These are phyloP conservation scores for Phasia obesa DNA, from an alignment of 2,888 invertebrate genomes.

Conservation along the genomic window DNA sequence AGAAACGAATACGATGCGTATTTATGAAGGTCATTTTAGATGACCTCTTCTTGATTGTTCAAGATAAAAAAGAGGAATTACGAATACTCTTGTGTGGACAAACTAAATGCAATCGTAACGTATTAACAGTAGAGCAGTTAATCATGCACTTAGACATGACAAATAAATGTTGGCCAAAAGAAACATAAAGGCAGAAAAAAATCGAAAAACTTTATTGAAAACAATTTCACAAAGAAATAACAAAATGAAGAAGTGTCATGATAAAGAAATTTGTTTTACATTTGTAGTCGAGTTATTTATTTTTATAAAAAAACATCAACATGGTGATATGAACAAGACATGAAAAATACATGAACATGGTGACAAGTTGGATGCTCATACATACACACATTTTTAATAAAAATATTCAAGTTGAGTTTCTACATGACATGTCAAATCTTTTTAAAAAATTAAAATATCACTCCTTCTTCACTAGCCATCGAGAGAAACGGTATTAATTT, in stretches of 20 bases:
- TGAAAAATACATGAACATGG: no score
- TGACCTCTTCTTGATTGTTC: conserved; percentile 53
- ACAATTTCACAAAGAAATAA: conserved; percentile 19
- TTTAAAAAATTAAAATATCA: no score
- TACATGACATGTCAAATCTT: no score
- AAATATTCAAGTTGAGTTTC: no score
- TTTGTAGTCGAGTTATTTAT: no score
- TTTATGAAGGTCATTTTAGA: conserved; percentile 68
- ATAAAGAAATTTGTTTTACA: no score
- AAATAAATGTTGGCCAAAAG: conserved; percentile 35
- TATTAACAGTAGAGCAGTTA: conserved; percentile 42
- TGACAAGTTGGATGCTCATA: no score
- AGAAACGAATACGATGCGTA: conserved; percentile 58
- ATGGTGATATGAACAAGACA: no score
- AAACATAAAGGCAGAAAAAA: conserved; percentile 11
- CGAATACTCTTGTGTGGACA: conserved; percentile 15
- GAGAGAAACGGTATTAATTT: no score
- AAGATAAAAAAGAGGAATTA: neutral
- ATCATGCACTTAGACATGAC: conserved; percentile 45
- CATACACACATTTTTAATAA: no score
- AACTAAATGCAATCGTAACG: conserved; percentile 12
- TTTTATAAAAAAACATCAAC: no score
- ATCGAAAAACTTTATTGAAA: conserved; percentile 10
- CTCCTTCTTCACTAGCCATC: no score
- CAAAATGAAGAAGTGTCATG: neutral